Evolutionary conservation across 1,140 invertebrate genomes (phyloP).

Genomic region (Drosophila sturtevanti): DNA sequence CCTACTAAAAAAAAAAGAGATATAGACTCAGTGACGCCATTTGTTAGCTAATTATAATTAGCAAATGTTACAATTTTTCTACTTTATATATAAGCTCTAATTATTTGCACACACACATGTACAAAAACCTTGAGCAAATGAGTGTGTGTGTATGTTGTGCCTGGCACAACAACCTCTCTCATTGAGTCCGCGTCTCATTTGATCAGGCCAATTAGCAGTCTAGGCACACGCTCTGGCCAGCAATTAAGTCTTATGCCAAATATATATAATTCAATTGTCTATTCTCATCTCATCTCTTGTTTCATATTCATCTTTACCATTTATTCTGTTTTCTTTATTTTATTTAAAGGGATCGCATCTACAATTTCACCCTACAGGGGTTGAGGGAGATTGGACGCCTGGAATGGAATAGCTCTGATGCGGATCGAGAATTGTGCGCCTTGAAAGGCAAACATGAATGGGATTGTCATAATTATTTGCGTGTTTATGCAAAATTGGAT

Average conservation of each 20-base stretch:
- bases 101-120: conserved; percentile 55
- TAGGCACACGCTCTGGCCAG: conserved; percentile 64
- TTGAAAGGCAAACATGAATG: conserved; percentile 93
- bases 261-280: conserved; percentile 83
- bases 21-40: conserved; percentile 10
- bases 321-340: not conserved
- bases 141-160: conserved; percentile 3
- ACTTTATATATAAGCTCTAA: conserved; percentile 62
- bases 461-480: conserved; percentile 98
- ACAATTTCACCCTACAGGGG: conserved; percentile 90
- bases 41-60: conserved; percentile 49
- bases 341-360: conserved; percentile 87
- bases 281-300: not conserved
- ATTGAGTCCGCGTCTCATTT: conserved; percentile 18
- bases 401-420: conserved; percentile 92
- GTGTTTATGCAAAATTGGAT: conserved; percentile 88
- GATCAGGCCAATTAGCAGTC: conserved; percentile 54
- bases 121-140: conserved; percentile 58
- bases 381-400: conserved; percentile 87
- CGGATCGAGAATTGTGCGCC: conserved; percentile 92
- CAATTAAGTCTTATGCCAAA: conserved; percentile 53
- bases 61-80: conserved; percentile 27
- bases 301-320: not conserved
- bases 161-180: conserved; percentile 15
- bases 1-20: not conserved